Evolutionary conservation across 2,113 vertebrate genomes (phyloP).

Genomic region (Sitta europaea): DNA sequence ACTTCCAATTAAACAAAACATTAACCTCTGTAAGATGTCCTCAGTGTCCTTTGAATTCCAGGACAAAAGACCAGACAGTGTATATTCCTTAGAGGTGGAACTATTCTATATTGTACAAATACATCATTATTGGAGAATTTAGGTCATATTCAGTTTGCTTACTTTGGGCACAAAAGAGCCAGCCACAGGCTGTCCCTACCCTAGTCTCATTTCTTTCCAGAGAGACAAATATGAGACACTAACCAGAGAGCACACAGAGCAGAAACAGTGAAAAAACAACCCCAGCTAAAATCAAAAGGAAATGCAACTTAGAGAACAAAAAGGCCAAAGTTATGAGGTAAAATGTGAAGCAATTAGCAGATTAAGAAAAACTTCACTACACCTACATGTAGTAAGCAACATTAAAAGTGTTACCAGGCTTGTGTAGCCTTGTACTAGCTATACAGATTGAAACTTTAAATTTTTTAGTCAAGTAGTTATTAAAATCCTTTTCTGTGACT

Average conservation of each 20-base stretch:
- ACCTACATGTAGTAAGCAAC: neutral
- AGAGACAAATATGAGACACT: neutral
- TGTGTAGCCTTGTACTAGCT: neutral
- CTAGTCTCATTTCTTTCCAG: neutral
- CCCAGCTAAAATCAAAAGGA: neutral
- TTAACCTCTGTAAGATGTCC: neutral
- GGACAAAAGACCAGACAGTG: neutral
- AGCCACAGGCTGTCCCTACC: neutral
- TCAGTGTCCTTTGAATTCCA: neutral
- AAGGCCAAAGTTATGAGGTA: neutral
- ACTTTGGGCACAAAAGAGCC: neutral
- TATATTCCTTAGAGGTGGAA: neutral
- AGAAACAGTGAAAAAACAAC: neutral
- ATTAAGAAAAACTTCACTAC: slow-evolving; percentile 1
- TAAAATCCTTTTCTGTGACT: slow-evolving; percentile 9
- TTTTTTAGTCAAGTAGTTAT: neutral
- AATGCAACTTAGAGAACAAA: neutral
- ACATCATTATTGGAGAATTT: neutral
- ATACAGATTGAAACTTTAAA: neutral
- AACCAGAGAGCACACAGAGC: neutral
- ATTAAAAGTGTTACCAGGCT: slow-evolving; percentile 25
- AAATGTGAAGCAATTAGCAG: slow-evolving; percentile 26
- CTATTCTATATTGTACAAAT: neutral
- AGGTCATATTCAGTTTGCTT: neutral
- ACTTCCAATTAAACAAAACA: neutral